Conservation (phyloP, 2,113 vertebrate genomes). For the Pituophis catenifer region DNA sequence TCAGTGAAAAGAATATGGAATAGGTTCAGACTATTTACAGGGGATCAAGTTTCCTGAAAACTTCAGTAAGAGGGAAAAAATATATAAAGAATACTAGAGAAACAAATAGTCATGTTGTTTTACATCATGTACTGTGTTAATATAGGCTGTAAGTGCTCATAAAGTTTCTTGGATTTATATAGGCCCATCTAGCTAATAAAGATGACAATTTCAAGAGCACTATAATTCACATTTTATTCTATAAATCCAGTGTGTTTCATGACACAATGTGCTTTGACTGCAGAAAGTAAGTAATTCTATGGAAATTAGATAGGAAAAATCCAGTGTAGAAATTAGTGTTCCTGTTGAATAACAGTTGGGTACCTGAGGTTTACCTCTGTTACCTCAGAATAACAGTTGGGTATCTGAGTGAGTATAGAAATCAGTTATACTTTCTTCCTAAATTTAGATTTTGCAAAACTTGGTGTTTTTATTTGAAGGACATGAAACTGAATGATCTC, state of each 20-base stretch:
- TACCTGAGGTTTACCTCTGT: background rate
- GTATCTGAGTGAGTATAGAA: constrained; percentile 3
- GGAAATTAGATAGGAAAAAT: accelerated
- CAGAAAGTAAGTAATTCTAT: background rate
- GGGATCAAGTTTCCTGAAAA: background rate
- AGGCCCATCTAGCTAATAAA: background rate
- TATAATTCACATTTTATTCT: background rate
- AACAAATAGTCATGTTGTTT: background rate
- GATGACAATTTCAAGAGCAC: background rate
- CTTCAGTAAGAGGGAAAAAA: background rate
- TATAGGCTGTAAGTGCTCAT: accelerated
- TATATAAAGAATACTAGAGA: background rate
- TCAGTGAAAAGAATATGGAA: background rate
- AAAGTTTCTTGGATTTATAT: background rate
- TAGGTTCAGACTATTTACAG: constrained; percentile 15
- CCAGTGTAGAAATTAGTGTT: background rate
- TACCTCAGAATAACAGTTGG: background rate
- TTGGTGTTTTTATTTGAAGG: background rate
- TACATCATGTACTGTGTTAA: background rate
- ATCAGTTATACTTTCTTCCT: background rate
- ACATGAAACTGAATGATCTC: background rate
- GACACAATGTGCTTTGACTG: background rate
- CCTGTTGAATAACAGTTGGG: background rate
- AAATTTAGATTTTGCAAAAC: background rate
- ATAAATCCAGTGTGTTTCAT: background rate